Evolutionary conservation across 2,888 invertebrate species (phyloP).

Genomic region (Lasioglossum villosulum): DNA sequence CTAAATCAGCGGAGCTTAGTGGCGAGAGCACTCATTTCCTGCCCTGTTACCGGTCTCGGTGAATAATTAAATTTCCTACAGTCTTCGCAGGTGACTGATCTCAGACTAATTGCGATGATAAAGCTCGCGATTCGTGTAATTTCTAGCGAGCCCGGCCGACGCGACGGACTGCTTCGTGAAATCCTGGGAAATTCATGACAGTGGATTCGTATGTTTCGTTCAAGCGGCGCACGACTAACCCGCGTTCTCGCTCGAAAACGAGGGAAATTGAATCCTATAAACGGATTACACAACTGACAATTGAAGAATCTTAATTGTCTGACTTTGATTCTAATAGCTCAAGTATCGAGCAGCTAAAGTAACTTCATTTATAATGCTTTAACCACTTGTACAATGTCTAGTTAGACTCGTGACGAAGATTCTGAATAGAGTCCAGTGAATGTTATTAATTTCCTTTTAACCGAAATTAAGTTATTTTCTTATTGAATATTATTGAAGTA

Average conservation of each 20-base stretch:
- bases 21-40: conserved; percentile 64
- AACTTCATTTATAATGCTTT: background rate
- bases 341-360: background rate
- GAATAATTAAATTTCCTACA: conserved; percentile 62
- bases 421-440: no score
- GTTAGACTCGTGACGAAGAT: no score
- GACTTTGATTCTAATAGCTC: background rate
- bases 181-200: background rate
- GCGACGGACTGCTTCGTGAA: background rate
- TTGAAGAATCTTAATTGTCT: background rate
- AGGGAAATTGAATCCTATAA: background rate
- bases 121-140: conserved; percentile 42
- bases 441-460: no score
- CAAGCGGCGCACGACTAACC: background rate
- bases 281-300: background rate
- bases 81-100: conserved; percentile 51
- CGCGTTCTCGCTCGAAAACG: background rate
- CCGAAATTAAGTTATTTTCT: no score
- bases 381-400: background rate
- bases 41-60: conserved; percentile 53
- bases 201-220: background rate
- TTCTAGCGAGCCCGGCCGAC: conserved; percentile 25
- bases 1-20: conserved; percentile 32
- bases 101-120: conserved; percentile 55
- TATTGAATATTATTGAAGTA: no score